phyloP scores from a whole-genome alignment of 1,140 invertebrate species.

The Pteromalus puparum region DNA sequence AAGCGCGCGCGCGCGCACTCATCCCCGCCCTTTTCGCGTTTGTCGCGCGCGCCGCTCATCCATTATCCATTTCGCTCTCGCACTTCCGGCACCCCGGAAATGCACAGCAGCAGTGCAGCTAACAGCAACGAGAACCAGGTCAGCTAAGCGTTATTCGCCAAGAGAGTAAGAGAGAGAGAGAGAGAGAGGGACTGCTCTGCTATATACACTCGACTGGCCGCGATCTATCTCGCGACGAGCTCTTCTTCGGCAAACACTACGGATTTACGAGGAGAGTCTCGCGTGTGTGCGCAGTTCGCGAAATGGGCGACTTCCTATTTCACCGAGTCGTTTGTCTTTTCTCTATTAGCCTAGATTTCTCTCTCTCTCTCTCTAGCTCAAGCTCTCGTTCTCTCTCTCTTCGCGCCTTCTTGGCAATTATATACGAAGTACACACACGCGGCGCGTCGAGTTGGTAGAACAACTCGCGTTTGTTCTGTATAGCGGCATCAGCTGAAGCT shows the following conservation, averaged over 20 bases:
- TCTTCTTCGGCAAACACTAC: not conserved
- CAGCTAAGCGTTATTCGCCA: slow-evolving; percentile 7
- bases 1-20: not conserved
- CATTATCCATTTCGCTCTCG: slow-evolving; percentile 40
- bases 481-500: not conserved
- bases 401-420: slow-evolving; percentile 13
- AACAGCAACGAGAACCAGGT: not conserved
- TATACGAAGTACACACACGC: not conserved
- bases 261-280: not conserved
- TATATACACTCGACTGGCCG: not conserved
- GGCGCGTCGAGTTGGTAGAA: not conserved
- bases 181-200: not conserved
- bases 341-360: slow-evolving; percentile 52
- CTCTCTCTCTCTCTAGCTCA: slow-evolving; percentile 2
- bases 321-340: slow-evolving; percentile 48
- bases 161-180: not conserved
- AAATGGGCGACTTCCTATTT: slow-evolving; percentile 51
- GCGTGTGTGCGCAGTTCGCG: not conserved
- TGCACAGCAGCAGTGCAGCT: not conserved
- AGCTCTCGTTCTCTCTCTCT: not conserved
- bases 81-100: slow-evolving; percentile 17
- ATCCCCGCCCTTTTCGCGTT: slow-evolving; percentile 43
- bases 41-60: slow-evolving; percentile 14
- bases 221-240: not conserved
- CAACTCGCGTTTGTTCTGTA: not conserved